Percentiles rank a stretch among this genome's conserved stretches.
phyloP scores from a whole-genome alignment of 2,888 invertebrate genomes.

The Malthinus flaveolus region DNA sequence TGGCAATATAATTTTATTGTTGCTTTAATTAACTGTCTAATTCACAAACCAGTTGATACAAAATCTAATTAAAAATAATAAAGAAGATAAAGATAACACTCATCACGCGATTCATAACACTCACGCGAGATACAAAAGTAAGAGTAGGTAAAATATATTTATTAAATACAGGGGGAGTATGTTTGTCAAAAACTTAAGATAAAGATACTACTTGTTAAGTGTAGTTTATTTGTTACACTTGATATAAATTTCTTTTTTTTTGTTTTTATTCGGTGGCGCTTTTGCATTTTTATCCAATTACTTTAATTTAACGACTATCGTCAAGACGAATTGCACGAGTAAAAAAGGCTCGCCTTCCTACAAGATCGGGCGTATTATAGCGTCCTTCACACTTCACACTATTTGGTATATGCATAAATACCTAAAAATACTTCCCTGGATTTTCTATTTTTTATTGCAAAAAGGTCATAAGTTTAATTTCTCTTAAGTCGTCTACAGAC shows the following conservation, averaged over 20 bases:
- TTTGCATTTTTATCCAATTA: too few species aligned
- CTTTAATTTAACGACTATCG: too few species aligned
- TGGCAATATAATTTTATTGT: conserved; percentile 21
- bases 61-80: conserved; percentile 34
- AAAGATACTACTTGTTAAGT: conserved; percentile 9
- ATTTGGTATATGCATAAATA: too few species aligned
- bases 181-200: conserved; percentile 16
- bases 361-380: too few species aligned
- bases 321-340: too few species aligned
- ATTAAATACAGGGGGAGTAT: conserved; percentile 10
- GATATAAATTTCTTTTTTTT: neutral
- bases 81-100: conserved; percentile 31
- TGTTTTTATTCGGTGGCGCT: neutral
- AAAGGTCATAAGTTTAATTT: too few species aligned
- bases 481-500: too few species aligned
- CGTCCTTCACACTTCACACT: too few species aligned
- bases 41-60: conserved; percentile 33
- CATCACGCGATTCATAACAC: conserved; percentile 30
- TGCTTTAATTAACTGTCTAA: conserved; percentile 27
- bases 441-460: too few species aligned
- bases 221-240: conserved; percentile 1
- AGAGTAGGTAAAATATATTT: conserved; percentile 15
- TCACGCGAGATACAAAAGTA: conserved; percentile 25
- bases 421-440: too few species aligned
- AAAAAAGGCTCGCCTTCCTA: too few species aligned